These are phyloP conservation scores for Hippocampus barbouri DNA, from an alignment of 2,113 vertebrate genomes.

Conservation along the genomic window DNA sequence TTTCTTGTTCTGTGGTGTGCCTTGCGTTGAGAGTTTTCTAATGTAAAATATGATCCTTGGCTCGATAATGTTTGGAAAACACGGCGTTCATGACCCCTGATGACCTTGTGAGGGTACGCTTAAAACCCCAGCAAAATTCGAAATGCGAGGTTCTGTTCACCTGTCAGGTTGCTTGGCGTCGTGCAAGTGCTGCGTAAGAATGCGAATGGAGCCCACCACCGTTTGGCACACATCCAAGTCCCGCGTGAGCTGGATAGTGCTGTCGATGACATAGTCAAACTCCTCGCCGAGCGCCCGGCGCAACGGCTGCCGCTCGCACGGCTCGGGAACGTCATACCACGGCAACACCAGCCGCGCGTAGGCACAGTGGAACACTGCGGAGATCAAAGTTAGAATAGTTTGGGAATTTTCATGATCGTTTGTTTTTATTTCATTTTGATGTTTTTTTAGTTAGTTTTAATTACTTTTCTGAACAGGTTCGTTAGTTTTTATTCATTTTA, in stretches of 20 bases:
- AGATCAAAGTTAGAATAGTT: not conserved
- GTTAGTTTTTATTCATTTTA: too few species aligned
- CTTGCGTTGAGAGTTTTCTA: too few species aligned
- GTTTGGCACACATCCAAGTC: constrained; percentile 62
- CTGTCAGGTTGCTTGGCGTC: constrained; percentile 64
- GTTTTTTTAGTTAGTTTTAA: too few species aligned
- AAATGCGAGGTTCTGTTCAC: constrained; percentile 34
- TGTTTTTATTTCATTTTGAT: too few species aligned
- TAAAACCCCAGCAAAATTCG: not conserved
- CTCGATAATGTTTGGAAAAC: too few species aligned
- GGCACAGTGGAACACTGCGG: constrained; percentile 71
- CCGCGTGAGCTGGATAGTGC: constrained; percentile 49
- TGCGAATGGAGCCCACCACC: constrained; percentile 63
- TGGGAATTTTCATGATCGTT: too few species aligned
- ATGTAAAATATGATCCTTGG: too few species aligned
- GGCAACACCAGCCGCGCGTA: constrained; percentile 67
- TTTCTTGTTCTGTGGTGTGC: too few species aligned
- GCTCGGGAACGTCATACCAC: constrained; percentile 64
- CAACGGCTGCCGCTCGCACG: constrained; percentile 59
- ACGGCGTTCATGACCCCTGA: too few species aligned
- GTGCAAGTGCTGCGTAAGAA: constrained; percentile 71
- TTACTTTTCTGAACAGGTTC: too few species aligned
- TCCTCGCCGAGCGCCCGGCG: constrained; percentile 62
- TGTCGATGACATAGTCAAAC: constrained; percentile 59
- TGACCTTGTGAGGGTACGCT: too few species aligned